Evolutionary conservation across 1,140 invertebrate species (phyloP), one percentile per base, ranked within the genome.

Genomic region (Vanessa tameamea): DNA sequence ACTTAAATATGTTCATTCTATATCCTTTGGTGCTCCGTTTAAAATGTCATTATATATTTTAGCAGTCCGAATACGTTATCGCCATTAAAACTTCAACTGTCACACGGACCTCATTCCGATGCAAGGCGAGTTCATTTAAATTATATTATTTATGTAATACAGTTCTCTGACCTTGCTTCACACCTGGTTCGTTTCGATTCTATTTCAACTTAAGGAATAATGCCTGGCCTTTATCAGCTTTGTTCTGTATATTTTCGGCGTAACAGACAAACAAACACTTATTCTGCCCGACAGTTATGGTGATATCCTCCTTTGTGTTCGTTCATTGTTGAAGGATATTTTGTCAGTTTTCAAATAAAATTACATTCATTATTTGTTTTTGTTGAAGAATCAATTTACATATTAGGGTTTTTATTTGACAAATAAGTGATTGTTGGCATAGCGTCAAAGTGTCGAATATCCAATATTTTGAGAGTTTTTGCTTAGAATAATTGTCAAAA

Each of bases 61-160:
- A 50, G 47, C 47, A 57, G 16, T 57, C 55, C 23, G 11, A 20
- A 16, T 14, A 64, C 31, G 15, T 16, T 13, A 47, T 11, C 50
- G 50, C 50, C 50, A 31, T 65, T 48, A 37, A 14, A 31, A 68
- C 26, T 16, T 11, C 26, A 68, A 55, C 4, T 43, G 31, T 48
- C 55, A 23, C 20, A 26, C 16, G 55, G 1, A 57, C 9, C 20
- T 26, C 55, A 55, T 43, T 50, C 47, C 37, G 50, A 64, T 47
- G 51, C 26, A 31, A 23, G 13, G n/a, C 16, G 13, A 64, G 64
- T 37, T 37, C 13, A 20, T 14, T 72, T 73, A 53, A 63, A 73
- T 66, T 67, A 61, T 26, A 31, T 47, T 61, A 53, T 73, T 73
- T 72, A 73, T 61, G 64, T 73, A 73, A 67, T 53, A 57, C 43